Evolutionary conservation across 1,140 invertebrate species (phyloP), one percentile per base, ranked within the genome.

Genomic region (Nasonia giraulti): DNA sequence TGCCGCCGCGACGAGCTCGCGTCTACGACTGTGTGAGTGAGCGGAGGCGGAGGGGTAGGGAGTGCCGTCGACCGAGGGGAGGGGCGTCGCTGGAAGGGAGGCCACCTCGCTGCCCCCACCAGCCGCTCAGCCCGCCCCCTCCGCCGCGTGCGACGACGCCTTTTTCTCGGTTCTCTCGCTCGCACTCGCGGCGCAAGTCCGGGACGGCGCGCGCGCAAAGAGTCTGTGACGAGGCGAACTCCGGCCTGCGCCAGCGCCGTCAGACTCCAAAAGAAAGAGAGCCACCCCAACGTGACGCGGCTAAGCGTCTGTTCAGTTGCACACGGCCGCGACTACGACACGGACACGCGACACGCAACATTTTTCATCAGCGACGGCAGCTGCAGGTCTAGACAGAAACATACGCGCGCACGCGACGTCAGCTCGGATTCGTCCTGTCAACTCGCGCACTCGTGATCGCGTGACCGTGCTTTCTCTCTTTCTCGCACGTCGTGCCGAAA

Each of bases 291-390:
- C 86, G 88, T 88, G 86, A 89, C 88, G 89, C 89, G 88, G 87
- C 88, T 84, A 88, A 88, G 89, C 89, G 87, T 86, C 88, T 88
- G 89, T 89, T 93, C 92, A 93, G 92, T 93, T 93, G 91, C 89
- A 90, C 90, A 92, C 89, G 90, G 92, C 91, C 92, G 91, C 92
- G 92, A 92, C 92, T 89, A 92, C 92, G 91, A 91, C 89, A 91
- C 92, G 90, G 90, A 87, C 87, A 87, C 86, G 87, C 87, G 68
- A 84, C 44, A 86, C 74, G 74, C 23, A 23, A 71, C 27, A 17
- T 33, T 12, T 71, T 33, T 71, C 68, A 20, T 31, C 68, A 11
- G 5, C 23, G 17, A 0, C 23, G 17, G 2, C 23, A 5, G 7
- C 68, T 3, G 68, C 10, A 75, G n/a, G n/a, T 47, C 20, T 27